These are phyloP conservation scores for Dicentrarchus labrax DNA, from an alignment of 2,113 vertebrate genomes.

Conservation along the genomic window DNA sequence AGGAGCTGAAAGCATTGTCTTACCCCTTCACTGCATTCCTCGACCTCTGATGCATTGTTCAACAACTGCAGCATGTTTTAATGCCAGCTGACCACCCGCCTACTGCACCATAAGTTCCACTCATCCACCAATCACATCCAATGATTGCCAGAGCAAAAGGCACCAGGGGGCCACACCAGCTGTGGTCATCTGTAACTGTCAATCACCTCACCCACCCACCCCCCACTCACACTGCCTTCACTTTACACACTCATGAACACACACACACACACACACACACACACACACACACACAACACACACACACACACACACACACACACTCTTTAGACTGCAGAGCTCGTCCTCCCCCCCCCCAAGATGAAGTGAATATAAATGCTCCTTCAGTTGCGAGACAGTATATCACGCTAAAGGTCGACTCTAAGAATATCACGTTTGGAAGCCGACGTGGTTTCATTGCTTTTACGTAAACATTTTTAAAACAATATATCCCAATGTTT, in stretches of 20 bases:
- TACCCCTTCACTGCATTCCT: slow-evolving; percentile 76
- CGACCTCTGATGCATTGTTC: slow-evolving; percentile 63
- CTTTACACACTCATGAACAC: slow-evolving; percentile 16
- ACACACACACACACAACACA: too few species aligned
- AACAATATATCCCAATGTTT: not conserved
- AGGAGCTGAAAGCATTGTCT: slow-evolving; percentile 66
- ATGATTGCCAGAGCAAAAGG: slow-evolving; percentile 37
- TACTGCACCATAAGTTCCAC: slow-evolving; percentile 65
- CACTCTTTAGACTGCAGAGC: not conserved
- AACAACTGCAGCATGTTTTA: slow-evolving; percentile 82
- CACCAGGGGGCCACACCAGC: slow-evolving; percentile 62
- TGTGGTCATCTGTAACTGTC: slow-evolving; percentile 81
- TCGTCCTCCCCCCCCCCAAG: not conserved
- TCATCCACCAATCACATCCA: slow-evolving; percentile 79
- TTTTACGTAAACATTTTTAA: not conserved
- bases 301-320: slow-evolving; percentile 30
- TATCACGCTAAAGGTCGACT: slow-evolving; percentile 26
- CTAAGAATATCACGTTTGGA: slow-evolving; percentile 28
- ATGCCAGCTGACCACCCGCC: slow-evolving; percentile 74
- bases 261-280: slow-evolving; percentile 33
- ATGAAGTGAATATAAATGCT: slow-evolving; percentile 33
- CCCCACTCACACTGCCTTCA: slow-evolving; percentile 9
- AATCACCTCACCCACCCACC: slow-evolving; percentile 39
- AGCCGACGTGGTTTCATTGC: not conserved
- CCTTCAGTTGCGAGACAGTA: slow-evolving; percentile 14